These are phyloP conservation scores for Neuroterus valhalla DNA, from an alignment of 1,140 invertebrate species.

Conservation along the genomic window DNA sequence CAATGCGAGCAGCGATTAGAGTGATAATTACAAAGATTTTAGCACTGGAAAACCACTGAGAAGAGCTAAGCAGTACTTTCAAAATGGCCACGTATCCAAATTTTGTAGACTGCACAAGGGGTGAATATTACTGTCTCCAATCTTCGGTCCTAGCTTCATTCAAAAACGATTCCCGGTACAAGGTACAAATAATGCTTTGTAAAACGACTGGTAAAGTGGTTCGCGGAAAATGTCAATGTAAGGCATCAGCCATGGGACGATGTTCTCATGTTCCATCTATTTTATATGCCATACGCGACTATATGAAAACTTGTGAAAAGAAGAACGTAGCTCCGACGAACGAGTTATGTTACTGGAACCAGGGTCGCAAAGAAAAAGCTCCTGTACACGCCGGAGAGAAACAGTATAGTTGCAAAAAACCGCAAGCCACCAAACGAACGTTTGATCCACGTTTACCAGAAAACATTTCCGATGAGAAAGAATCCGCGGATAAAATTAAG, in stretches of 20 bases:
- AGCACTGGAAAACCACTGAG: constrained; percentile 8
- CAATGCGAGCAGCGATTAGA: neutral
- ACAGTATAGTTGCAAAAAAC: neutral
- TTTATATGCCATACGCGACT: constrained; percentile 21
- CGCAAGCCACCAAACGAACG: neutral
- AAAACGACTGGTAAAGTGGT: neutral
- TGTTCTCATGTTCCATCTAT: constrained; percentile 34
- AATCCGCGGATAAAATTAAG: neutral
- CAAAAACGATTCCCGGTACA: constrained; percentile 13
- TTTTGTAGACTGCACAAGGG: neutral
- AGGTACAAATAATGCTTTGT: constrained; percentile 26
- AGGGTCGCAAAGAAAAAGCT: constrained; percentile 18
- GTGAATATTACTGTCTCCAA: constrained; percentile 25
- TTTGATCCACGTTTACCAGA: constrained; percentile 3
- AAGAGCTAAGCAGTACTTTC: constrained; percentile 13
- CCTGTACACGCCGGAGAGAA: constrained; percentile 5
- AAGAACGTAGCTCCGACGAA: constrained; percentile 7
- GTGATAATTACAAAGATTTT: neutral
- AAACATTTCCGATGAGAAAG: neutral
- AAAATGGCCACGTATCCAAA: constrained; percentile 22
- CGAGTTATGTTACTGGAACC: constrained; percentile 28
- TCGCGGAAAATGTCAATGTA: constrained; percentile 29
- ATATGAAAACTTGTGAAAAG: neutral
- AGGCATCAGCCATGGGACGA: constrained; percentile 34
- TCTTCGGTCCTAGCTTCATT: constrained; percentile 14